Base-by-base conservation (phyloP, 2,888 invertebrate genomes). In the Nomada ferruginata region DNA sequence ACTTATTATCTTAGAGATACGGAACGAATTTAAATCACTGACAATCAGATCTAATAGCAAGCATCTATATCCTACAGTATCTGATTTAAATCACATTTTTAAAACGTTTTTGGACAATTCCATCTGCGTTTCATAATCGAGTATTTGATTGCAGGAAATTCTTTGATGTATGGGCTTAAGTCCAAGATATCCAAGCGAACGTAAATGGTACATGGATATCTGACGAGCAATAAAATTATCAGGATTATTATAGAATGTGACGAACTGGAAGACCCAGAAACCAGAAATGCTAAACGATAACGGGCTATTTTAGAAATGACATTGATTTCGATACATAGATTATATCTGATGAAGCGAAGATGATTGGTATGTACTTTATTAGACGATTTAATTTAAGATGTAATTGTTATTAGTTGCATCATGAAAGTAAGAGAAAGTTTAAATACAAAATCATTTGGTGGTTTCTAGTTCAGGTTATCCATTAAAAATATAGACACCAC, bases 251-350 rank as follows among this genome's bases (percentile, higher is more conserved):
- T 20, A n/a, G 47, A 36, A 20, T 15, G 36, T 36, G 36, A 20
- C 13, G 5, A 42, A 61, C 53, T 23, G 71, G 42, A 23, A 2
- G 42, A 52, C 42, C 52, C 50, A 50, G 20, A 53, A 66, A 53
- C 5, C 47, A 36, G 15, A 10, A 36, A 36, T 36, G 36, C 36
- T 29, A 20, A 15, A 3, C 47, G 77, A 79, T 79, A 79, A 63
- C 57, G 42, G 69, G 42, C 23, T 77, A 69, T 69, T 77, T 79
- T 64, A 20, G 29, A 69, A 29, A 13, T 57, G 23, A 47, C 44
- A 64, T 47, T 44, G 68, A 77, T 20, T 64, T 42, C 20, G 10
- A 42, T 57, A 9, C 0, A 63, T 47, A 20, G n/a, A 23, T 64
- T 55, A 42, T 44, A 69, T 52, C 57, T 50, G 26, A 63, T 7